Conservation (phyloP, 92 coral and sea anemone species). For the Plumapathes pennacea region DNA sequence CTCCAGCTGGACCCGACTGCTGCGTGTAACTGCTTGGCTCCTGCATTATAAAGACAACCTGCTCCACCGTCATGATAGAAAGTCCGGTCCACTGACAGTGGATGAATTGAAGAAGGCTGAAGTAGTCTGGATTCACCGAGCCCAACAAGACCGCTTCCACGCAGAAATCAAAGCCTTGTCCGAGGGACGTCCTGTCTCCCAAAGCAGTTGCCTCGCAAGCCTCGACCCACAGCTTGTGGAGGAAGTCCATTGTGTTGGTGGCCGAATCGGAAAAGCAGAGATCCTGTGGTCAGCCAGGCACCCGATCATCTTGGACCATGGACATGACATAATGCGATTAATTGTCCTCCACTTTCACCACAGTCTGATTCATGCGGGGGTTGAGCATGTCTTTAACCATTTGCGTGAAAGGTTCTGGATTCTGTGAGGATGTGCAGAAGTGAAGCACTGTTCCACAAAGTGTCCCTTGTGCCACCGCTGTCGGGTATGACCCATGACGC, state of each 20-base stretch:
- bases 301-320: constrained; percentile 36
- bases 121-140: constrained; percentile 23
- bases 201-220: constrained; percentile 20
- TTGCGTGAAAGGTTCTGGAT: constrained; percentile 40
- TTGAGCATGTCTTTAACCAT: constrained; percentile 39
- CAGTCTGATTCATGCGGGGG: constrained; percentile 39
- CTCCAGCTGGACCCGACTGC: constrained; percentile 21
- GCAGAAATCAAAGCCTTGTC: constrained; percentile 9
- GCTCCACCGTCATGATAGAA: constrained; percentile 9
- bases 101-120: constrained; percentile 26
- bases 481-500: constrained; percentile 27
- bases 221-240: constrained; percentile 36
- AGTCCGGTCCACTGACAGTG: constrained; percentile 3
- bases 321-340: constrained; percentile 21
- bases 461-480: constrained; percentile 40
- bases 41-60: constrained; percentile 14
- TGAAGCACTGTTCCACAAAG: constrained; percentile 31
- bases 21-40: constrained; percentile 37
- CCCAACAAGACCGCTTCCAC: constrained; percentile 11
- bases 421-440: constrained; percentile 31
- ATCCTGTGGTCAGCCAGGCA: constrained; percentile 23
- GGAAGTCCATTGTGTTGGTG: constrained; percentile 26
- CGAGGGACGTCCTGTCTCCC: constrained; percentile 26
- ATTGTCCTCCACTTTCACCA: constrained; percentile 26
- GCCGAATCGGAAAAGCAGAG: constrained; percentile 40